These are phyloP conservation scores for Smutsia gigantea DNA, from an alignment of 2,797 vertebrate genomes.

Conservation along the genomic window DNA sequence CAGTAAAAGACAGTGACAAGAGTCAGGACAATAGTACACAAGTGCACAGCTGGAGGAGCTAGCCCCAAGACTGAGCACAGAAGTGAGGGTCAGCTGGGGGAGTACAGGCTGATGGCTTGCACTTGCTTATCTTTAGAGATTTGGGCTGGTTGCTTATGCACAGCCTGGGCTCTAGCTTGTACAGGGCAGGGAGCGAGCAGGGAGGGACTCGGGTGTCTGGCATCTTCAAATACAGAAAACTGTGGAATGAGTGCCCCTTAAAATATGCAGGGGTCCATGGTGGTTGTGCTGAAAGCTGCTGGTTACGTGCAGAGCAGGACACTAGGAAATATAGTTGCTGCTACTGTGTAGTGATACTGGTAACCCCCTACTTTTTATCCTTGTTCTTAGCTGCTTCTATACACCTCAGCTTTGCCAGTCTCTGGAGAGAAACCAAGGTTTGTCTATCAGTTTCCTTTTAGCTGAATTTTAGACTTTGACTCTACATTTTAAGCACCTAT, in stretches of 20 bases:
- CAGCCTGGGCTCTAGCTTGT: not conserved
- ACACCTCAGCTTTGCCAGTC: not conserved
- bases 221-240: not conserved
- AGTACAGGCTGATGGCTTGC: not conserved
- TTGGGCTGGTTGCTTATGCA: not conserved
- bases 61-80: not conserved
- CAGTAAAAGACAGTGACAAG: not conserved
- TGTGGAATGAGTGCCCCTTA: not conserved
- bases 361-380: not conserved
- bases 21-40: not conserved
- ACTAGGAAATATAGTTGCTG: not conserved
- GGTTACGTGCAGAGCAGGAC: not conserved
- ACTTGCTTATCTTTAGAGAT: not conserved
- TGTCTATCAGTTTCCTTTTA: not conserved
- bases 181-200: too few relatives aligned
- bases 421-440: not conserved
- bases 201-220: not conserved
- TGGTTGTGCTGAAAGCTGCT: not conserved
- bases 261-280: not conserved
- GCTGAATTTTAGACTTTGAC: not conserved
- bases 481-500: not conserved
- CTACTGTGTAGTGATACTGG: not conserved
- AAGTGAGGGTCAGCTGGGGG: not conserved
- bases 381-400: not conserved
- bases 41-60: not conserved